Base-by-base conservation (phyloP, 30 jellyfish, hydroid and myxozoan genomes). In the Pseudorhiza aurosa region DNA sequence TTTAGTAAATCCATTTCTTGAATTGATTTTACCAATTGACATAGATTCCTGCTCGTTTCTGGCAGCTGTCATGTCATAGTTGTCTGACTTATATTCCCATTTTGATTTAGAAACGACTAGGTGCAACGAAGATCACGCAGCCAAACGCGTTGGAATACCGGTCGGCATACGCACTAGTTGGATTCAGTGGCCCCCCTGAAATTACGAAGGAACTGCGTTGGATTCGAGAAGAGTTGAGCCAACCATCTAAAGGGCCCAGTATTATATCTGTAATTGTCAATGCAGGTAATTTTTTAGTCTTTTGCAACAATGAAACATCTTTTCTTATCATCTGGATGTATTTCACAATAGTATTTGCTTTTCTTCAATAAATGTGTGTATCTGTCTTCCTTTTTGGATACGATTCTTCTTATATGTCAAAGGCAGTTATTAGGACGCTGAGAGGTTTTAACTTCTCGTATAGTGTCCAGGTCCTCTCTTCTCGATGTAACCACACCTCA, bases 231-330 rank as follows among this genome's bases (percentile, higher is more conserved):
- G 99, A 93, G 49, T 72, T 69, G 37, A 93, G 96, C 55, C 74
- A 74, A 35, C 97, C 99, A 15, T 96, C 95, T n/a, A 94, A 86
- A 56, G 99, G 99, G 17, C 99, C 99, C 1, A 93, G 99, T 67
- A 86, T 93, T 28, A 93, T 93, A 19, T 79, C 96, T 59, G 85
- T 80, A 1, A 46, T 31, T 0, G 71, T 93, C 39, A 55, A 83
- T 11, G 74, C 95, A 85, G 99, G 99, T 93, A 29, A 26, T 64
- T 45, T 8, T 27, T 1, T 51, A 40, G 12, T 11, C 72, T 31
- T 8, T 67, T n/a, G n/a, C n/a, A n/a, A n/a, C n/a, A n/a, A n/a
- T n/a, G n/a, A 28, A 47, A 28, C 5, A 17, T 17, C 5, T 46
- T 47, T 47, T 17, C 22, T 28, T 17, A 8, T 7, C 9, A 10